Base-by-base conservation (phyloP, 2,888 invertebrate species). In the Elegia similella region DNA sequence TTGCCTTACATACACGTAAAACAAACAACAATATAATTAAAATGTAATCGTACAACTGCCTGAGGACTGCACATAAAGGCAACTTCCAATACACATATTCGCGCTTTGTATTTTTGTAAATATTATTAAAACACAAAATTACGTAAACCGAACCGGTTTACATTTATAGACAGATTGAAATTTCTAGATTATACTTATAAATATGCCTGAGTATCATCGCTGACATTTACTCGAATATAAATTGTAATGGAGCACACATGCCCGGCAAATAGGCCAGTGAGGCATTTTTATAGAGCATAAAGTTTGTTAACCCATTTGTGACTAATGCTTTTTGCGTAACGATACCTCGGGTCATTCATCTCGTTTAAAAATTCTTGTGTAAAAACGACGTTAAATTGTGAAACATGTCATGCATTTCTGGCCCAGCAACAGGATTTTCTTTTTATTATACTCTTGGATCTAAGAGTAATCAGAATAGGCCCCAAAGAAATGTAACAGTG, bases 331-430 rank as follows among this genome's bases (percentile, higher is more conserved):
- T 6, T 42, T 52, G 15, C 53, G 15, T 43, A 30, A 54, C 12
- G 43, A 30, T 29, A 13, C 23, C 30, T 30, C 43, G 6, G 42
- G 53, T 54, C 43, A 30, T 54, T 54, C 53, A 50, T 50, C 50
- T 50, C 50, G 6, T 16, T 3, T 15, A 3, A 15, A 12, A 17
- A 15, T 43, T 17, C 17, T 12, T 46, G 23, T 29, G 10, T 7
- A 46, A 23, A 46, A 12, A 12, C 0, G 6, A 13, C 29, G n/a
- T 38, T 12, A 12, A 23, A 38, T 38, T 38, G 38, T 38, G 38
- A 38, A 38, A 38, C 38, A 5, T n/a, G 3, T 38, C 12, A 12
- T 38, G 10, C 12, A 38, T n/a, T n/a, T 12, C 10, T 38, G 1
- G n/a, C n/a, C 38, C 38, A 38, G 38, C 38, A 12, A 38, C 10